Conservation (phyloP, 2,113 vertebrate genomes). For the Sylvietta virens region DNA sequence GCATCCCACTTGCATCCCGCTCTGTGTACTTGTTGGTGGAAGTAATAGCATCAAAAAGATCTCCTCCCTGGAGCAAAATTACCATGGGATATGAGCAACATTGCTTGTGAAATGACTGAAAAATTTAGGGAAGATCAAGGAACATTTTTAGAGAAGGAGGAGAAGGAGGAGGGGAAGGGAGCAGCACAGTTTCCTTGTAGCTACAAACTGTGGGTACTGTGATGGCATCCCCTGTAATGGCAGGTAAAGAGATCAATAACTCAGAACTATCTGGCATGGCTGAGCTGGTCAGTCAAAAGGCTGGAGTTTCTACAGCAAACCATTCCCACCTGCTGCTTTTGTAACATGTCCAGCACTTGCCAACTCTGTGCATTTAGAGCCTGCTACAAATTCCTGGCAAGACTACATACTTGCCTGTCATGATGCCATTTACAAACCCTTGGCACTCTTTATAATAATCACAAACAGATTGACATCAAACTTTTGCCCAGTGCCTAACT, state of each 20-base stretch:
- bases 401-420: neutral
- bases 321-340: neutral
- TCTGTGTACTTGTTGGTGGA: slow-evolving; percentile 97
- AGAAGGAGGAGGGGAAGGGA: neutral
- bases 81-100: slow-evolving; percentile 6
- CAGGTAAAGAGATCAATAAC: neutral
- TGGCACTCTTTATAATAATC: neutral
- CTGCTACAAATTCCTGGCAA: neutral
- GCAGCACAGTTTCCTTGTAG: neutral
- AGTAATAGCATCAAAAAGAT: slow-evolving; percentile 98
- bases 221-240: neutral
- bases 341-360: neutral
- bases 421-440: fast-evolving
- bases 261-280: neutral
- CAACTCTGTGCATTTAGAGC: neutral
- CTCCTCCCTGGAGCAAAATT: slow-evolving; percentile 84
- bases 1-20: slow-evolving; percentile 94
- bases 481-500: neutral
- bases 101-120: neutral
- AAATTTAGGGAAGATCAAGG: neutral
- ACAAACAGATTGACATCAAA: neutral
- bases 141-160: neutral
- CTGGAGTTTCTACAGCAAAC: neutral
- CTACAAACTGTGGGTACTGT: neutral
- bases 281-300: neutral